Conservation (phyloP, 2,797 vertebrate genomes). For the Choloepus didactylus region DNA sequence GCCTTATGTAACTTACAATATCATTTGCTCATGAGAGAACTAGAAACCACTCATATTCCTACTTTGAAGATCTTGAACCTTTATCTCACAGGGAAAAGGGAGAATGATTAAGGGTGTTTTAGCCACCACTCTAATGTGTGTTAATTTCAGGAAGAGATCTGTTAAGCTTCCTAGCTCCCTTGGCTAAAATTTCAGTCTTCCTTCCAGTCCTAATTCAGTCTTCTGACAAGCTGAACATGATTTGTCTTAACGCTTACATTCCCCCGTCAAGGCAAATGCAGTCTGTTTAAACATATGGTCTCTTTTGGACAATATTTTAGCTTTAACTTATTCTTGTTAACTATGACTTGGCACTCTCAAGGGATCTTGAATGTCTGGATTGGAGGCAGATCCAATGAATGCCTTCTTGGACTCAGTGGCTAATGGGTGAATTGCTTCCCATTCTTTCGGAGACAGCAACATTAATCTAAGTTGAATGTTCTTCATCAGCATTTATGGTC, state of each 20-base stretch:
- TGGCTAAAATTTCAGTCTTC: slow-evolving; percentile 74
- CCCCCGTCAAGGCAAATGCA: slow-evolving; percentile 66
- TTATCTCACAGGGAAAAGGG: background rate
- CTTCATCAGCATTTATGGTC: background rate
- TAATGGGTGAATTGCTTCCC: slow-evolving; percentile 43
- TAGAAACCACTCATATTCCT: background rate
- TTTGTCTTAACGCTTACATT: slow-evolving; percentile 79
- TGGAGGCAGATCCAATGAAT: slow-evolving; percentile 47
- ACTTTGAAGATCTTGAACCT: slow-evolving; percentile 6
- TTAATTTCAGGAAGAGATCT: slow-evolving; percentile 75
- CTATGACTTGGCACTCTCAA: slow-evolving; percentile 70
- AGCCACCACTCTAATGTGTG: slow-evolving; percentile 14
- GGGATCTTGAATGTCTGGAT: slow-evolving; percentile 47
- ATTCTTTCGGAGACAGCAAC: slow-evolving; percentile 53
- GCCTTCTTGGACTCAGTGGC: background rate
- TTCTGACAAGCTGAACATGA: slow-evolving; percentile 77
- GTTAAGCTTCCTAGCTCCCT: slow-evolving; percentile 60
- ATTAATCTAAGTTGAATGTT: slow-evolving; percentile 59
- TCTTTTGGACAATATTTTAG: slow-evolving; percentile 80
- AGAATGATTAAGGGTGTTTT: slow-evolving; percentile 60
- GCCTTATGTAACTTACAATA: background rate
- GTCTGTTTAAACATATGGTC: slow-evolving; percentile 80
- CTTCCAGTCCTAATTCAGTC: slow-evolving; percentile 77
- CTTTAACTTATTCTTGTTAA: slow-evolving; percentile 76
- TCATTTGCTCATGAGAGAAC: background rate